A percentile compares a stretch with the other conserved stretches of the same genome.
These are phyloP conservation scores for Tyria jacobaeae DNA, from an alignment of 2,888 invertebrate species.

Conservation along the genomic window DNA sequence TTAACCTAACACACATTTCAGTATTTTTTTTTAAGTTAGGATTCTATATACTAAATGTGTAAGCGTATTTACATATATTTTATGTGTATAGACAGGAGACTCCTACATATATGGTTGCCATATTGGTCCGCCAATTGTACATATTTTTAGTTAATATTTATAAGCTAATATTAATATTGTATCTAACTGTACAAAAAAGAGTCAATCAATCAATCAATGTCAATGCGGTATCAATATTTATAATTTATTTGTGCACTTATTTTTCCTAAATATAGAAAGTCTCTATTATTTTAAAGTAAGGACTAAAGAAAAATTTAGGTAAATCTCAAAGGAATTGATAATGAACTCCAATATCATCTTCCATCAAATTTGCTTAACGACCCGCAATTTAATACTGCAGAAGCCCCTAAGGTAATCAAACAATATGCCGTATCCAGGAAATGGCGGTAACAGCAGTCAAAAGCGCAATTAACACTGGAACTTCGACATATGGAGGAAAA, in stretches of 20 bases:
- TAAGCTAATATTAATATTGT: no score
- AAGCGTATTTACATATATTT: no score
- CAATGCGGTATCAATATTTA: background rate
- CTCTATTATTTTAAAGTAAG: background rate
- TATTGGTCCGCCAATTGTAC: no score
- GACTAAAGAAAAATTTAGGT: background rate
- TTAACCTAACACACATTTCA: background rate
- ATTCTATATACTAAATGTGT: background rate
- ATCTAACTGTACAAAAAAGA: no score
- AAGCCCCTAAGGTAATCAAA: constrained; percentile 49
- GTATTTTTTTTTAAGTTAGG: background rate
- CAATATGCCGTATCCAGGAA: constrained; percentile 52
- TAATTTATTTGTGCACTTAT: background rate
- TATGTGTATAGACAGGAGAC: no score
- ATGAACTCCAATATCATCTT: constrained; percentile 38
- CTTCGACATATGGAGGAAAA: constrained; percentile 63
- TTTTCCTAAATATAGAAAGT: background rate
- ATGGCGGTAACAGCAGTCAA: constrained; percentile 57
- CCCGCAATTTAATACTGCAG: constrained; percentile 37
- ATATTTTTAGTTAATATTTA: no score
- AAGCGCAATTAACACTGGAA: constrained; percentile 73
- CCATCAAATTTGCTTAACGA: constrained; percentile 46
- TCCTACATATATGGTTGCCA: no score
- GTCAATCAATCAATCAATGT: no score
- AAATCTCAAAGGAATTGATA: constrained; percentile 34